These are phyloP conservation scores for Pomacea maculata DNA, from an alignment of 1,140 invertebrate species.

Conservation along the genomic window DNA sequence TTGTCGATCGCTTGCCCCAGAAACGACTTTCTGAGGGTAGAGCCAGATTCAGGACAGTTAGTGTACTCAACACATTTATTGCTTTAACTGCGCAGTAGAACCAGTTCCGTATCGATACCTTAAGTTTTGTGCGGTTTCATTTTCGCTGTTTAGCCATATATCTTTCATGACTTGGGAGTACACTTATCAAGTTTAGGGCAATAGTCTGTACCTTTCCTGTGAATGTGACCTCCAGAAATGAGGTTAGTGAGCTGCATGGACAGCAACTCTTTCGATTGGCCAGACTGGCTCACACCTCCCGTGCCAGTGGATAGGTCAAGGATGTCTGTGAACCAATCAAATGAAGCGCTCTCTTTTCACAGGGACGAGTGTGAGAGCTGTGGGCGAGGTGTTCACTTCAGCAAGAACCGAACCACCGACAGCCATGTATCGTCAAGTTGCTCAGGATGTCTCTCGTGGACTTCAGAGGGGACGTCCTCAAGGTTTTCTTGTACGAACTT, in stretches of 20 bases:
- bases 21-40: too few relatives aligned
- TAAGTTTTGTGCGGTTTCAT: too few relatives aligned
- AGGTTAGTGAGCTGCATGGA: too few relatives aligned
- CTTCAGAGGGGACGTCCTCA: background rate
- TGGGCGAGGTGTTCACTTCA: background rate
- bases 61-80: too few relatives aligned
- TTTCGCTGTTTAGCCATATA: too few relatives aligned
- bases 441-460: background rate
- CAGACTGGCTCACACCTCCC: conserved; percentile 21
- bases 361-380: background rate
- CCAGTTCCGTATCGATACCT: too few relatives aligned
- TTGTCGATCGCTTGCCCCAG: too few relatives aligned
- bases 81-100: too few relatives aligned
- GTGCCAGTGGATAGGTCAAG: conserved; percentile 25
- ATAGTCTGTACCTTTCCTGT: background rate
- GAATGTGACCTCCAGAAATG: too few relatives aligned
- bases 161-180: too few relatives aligned
- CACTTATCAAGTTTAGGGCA: too few relatives aligned
- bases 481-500: background rate
- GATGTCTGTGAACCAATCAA: conserved; percentile 20
- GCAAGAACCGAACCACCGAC: background rate
- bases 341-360: background rate
- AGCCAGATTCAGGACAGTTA: too few relatives aligned
- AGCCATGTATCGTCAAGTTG: background rate
- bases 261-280: conserved; percentile 8